Conservation (phyloP, 2,888 invertebrate genomes). For the Chaetogeoica ovagalla region DNA sequence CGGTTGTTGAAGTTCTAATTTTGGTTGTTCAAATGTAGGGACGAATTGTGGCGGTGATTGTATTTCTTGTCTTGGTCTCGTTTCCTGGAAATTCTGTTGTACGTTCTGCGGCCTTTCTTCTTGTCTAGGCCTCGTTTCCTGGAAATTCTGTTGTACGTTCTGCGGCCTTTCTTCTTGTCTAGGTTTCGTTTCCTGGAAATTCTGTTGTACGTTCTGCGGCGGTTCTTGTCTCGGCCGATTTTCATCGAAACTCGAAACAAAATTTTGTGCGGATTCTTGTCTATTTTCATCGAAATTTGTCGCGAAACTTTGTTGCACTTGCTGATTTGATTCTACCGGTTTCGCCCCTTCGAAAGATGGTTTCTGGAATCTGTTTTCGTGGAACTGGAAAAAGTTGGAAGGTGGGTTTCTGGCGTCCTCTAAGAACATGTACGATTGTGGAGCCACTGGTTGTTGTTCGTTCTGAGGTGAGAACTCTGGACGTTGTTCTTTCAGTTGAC, state of each 20-base stretch:
- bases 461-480: conserved; percentile 39
- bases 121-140: conserved; percentile 14
- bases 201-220: neutral
- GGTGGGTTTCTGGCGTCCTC: conserved; percentile 36
- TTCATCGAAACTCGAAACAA: conserved; percentile 31
- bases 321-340: conserved; percentile 34
- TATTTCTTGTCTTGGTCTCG: conserved; percentile 12
- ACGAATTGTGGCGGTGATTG: neutral
- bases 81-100: conserved; percentile 20
- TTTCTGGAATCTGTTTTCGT: conserved; percentile 40
- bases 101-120: neutral
- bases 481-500: conserved; percentile 38
- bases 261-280: conserved; percentile 25
- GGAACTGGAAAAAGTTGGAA: conserved; percentile 43
- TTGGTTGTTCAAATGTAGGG: conserved; percentile 14
- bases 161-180: conserved; percentile 20
- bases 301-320: conserved; percentile 18
- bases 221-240: conserved; percentile 20
- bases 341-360: conserved; percentile 28
- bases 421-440: conserved; percentile 37
- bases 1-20: conserved; percentile 25
- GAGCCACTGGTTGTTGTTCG: conserved; percentile 49
- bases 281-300: conserved; percentile 22
- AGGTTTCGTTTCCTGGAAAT: conserved; percentile 30
- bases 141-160: neutral